Base-by-base conservation (phyloP, 2,797 vertebrate species). In the Sebastes goodei region DNA sequence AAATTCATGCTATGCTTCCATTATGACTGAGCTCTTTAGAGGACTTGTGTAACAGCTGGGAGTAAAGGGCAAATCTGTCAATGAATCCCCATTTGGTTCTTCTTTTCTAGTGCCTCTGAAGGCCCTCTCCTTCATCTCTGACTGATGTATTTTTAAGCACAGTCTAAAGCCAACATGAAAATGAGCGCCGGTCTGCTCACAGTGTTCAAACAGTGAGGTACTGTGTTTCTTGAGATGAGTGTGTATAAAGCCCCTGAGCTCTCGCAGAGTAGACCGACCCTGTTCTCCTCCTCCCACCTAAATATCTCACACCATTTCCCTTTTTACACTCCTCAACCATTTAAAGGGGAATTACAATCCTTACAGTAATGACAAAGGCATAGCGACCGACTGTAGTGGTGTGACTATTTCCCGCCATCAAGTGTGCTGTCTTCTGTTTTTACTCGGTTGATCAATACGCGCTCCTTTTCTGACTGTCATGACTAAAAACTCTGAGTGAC, bases 141-240 rank as follows among this genome's bases (percentile, higher is more conserved):
- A 91, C 78, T 86, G 89, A 90, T 91, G 82, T 90, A 91, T 89
- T 92, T 92, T 91, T 88, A 86, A 86, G 78, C 70, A 66, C 82
- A 67, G 75, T 73, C 78, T 79, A 52, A 86, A 81, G 77, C 81
- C 57, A 86, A 77, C 76, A 82, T 84, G 69, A 87, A 89, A 88
- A 88, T 81, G 66, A 80, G 73, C 6, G 12, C 64, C 32, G 71
- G 74, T 77, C 77, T 77, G 55, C 63, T 78, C 20, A 17, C 72
- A 49, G 53, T 66, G 78, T 70, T 81, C 78, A 83, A 71, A 85
- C 76, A 69, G n/a, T 10, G 57, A 86, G 61, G 60, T 57, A 27
- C 35, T 74, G 60, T 63, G 55, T 77, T 87, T 79, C 57, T 75
- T 64, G 64, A 83, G 62, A 82, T 70, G 80, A 65, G 55, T 67